Conservation (phyloP, 2,797 vertebrate genomes). For the Paramormyrops hopkinsi region DNA sequence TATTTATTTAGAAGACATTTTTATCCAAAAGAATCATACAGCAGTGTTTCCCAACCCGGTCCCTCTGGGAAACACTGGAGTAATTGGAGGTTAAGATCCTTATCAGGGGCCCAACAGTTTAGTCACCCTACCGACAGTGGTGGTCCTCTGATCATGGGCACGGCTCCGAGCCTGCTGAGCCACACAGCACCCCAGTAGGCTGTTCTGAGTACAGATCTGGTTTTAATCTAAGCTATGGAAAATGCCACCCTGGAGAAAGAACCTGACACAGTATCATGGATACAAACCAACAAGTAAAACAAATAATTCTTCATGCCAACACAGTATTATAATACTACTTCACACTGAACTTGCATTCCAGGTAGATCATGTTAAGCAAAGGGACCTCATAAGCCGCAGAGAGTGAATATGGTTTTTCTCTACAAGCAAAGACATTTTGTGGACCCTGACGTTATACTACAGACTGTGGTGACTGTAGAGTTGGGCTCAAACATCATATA, state of each 20-base stretch:
- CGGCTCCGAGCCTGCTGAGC: neutral
- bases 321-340: neutral
- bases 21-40: neutral
- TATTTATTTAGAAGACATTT: neutral
- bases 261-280: neutral
- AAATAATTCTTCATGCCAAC: neutral
- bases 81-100: neutral
- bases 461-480: neutral
- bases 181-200: neutral
- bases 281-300: neutral
- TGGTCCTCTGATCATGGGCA: neutral
- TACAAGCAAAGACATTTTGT: neutral
- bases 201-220: neutral
- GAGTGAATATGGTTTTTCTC: neutral
- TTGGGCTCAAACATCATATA: neutral
- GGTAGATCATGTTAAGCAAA: neutral
- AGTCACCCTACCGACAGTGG: neutral
- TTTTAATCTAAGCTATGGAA: neutral
- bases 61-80: neutral
- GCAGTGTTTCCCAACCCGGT: neutral
- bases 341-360: neutral
- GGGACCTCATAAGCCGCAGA: neutral
- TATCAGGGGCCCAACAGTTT: neutral
- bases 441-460: neutral
- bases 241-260: neutral